Evolutionary conservation across 2,888 invertebrate genomes (phyloP).

Genomic region (Ecliptopera silaceata): DNA sequence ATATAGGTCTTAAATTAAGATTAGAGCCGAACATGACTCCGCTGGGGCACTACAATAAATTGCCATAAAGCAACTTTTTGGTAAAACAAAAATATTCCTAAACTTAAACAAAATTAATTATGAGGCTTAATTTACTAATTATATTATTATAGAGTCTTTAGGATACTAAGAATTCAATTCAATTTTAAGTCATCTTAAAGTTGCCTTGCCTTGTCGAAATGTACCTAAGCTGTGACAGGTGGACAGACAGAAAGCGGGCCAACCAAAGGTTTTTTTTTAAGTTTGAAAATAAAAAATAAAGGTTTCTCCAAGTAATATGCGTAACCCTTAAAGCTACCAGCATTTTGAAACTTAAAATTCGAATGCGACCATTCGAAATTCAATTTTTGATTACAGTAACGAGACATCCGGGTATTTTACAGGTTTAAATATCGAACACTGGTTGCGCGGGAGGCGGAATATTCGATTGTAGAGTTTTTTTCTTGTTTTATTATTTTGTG

Average conservation of each 20-base stretch:
- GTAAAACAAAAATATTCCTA: too few relatives aligned
- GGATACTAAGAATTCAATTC: too few relatives aligned
- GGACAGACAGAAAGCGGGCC: conserved; percentile 19
- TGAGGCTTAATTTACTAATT: too few relatives aligned
- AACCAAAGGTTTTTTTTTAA: too few relatives aligned
- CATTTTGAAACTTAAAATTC: conserved; percentile 35
- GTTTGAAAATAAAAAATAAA: too few relatives aligned
- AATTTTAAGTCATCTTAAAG: too few relatives aligned
- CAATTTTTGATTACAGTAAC: conserved; percentile 37
- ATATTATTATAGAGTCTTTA: too few relatives aligned
- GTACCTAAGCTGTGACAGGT: conserved; percentile 6
- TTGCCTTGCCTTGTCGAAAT: conserved; percentile 1
- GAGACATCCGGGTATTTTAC: conserved; percentile 29
- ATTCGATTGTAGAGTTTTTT: conserved; percentile 1
- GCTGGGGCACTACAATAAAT: too few relatives aligned
- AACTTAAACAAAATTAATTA: too few relatives aligned
- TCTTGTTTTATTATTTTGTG: neutral
- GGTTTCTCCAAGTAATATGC: neutral
- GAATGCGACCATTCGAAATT: conserved; percentile 30
- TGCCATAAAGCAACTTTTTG: too few relatives aligned
- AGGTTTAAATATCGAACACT: conserved; percentile 23
- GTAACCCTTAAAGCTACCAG: conserved; percentile 18
- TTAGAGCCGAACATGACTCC: too few relatives aligned
- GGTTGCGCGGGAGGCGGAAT: conserved; percentile 11
- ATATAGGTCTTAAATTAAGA: too few relatives aligned